Base-by-base conservation (phyloP, 2,113 vertebrate species). In the Thryonomys swinderianus region DNA sequence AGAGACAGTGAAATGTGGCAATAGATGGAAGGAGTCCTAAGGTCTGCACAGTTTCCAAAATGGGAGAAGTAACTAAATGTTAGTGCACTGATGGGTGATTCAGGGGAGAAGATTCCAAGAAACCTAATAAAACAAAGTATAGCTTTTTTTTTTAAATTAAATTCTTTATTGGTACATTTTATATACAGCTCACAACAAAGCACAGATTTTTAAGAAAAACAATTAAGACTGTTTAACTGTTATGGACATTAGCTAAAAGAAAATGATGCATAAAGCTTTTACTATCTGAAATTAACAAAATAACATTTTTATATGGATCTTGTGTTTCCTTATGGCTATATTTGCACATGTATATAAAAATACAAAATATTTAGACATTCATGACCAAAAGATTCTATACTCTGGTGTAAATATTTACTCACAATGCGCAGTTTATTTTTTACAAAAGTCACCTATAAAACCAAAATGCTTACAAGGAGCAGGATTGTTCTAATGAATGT, bases 251-350 rank as follows among this genome's bases (percentile, higher is more conserved):
- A 96, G 83, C 37, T 84, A 96, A 97, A 97, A 84, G 37, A 69
- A 97, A 97, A 96, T 87, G 80, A 84, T 64, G 93, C 30, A 80
- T 40, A 95, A 79, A 55, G 5, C 1, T 90, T 40, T 55, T 66
- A 96, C 92, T 96, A 23, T 86, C 51, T 76, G 74, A 95, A 83
- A 86, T 85, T 95, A 90, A 92, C 80, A 95, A 93, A 95, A 82
- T 94, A 84, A 61, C 57, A 89, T 87, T 73, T n/a, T 64, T 1
- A 59, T 5, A 25, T n/a, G 57, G 27, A 62, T 64, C 74, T 96
- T 93, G 55, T 69, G 53, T 86, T 91, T 86, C 82, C 45, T 83
- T 89, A 59, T 23, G 25, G 16, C 57, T 30, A 0, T 81, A 57
- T 91, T 89, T 91, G 53, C 66, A 45, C 48, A 57, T 93, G 82